phyloP scores from a whole-genome alignment of 2,797 vertebrate species.

The Peromyscus melanophrys region DNA sequence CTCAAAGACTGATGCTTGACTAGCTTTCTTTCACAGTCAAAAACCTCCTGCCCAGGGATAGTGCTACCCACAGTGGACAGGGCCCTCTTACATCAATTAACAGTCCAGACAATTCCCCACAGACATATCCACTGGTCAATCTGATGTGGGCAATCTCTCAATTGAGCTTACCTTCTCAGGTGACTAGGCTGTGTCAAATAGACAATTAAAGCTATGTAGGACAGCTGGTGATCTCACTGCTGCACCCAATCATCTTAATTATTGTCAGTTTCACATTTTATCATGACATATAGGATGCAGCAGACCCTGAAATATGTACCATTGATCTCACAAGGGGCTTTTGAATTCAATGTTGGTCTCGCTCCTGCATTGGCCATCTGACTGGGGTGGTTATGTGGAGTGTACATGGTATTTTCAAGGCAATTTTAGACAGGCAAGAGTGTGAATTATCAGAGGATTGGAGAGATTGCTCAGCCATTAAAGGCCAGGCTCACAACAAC shows the following conservation, averaged over 20 bases:
- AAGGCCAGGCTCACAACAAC: background rate
- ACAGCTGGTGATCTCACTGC: background rate
- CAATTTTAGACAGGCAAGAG: background rate
- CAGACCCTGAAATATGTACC: background rate
- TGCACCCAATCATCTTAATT: background rate
- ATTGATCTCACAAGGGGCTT: background rate
- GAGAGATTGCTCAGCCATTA: background rate
- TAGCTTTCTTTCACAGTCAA: background rate
- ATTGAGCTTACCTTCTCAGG: background rate
- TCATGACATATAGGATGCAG: too few relatives aligned
- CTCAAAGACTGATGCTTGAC: background rate
- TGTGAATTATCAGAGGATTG: background rate
- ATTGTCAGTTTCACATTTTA: background rate
- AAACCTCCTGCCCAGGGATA: background rate
- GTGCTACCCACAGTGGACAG: too few relatives aligned
- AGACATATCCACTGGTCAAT: background rate
- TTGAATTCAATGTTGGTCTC: background rate
- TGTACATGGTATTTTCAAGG: background rate
- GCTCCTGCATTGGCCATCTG: background rate
- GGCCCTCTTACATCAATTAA: background rate
- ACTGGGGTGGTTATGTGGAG: background rate
- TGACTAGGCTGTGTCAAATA: background rate
- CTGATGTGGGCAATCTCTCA: background rate
- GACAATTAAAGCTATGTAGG: background rate
- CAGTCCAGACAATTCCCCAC: background rate